Percentiles rank a stretch among this genome's conserved stretches.
Conservation (phyloP, 2,888 invertebrate genomes). For the Sthenelais limicola region DNA sequence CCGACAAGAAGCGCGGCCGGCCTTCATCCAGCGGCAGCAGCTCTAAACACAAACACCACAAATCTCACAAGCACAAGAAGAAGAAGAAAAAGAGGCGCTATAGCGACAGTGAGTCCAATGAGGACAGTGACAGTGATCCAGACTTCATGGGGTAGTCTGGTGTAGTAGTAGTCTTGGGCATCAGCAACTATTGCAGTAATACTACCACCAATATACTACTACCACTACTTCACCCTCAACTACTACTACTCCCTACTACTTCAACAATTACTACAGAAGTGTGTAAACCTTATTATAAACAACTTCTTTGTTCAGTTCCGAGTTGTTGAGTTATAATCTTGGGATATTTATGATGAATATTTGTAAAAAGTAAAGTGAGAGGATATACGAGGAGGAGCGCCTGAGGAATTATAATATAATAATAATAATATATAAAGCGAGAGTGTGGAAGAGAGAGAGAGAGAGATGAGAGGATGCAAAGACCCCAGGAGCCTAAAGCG, state of each 20-base stretch:
- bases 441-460: too few species aligned
- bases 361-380: too few species aligned
- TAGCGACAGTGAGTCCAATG: constrained; percentile 63
- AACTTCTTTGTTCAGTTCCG: constrained; percentile 23
- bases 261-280: background rate
- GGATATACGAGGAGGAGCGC: too few species aligned
- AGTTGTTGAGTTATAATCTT: too few species aligned
- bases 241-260: background rate
- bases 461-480: too few species aligned
- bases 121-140: constrained; percentile 60
- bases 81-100: constrained; percentile 60
- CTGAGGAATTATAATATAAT: too few species aligned
- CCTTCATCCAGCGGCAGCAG: background rate
- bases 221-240: background rate
- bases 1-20: constrained; percentile 12
- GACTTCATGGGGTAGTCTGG: constrained; percentile 42
- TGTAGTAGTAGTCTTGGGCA: background rate
- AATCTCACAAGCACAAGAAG: constrained; percentile 46
- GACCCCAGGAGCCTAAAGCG: too few species aligned
- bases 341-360: too few species aligned
- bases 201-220: background rate
- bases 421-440: too few species aligned
- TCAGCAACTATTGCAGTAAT: background rate
- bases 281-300: too few species aligned
- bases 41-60: constrained; percentile 30